A percentile compares a stretch with the other conserved stretches of the same genome.
Conservation (phyloP, 1,140 invertebrate genomes). For the Thalassaphorura encarpata region DNA sequence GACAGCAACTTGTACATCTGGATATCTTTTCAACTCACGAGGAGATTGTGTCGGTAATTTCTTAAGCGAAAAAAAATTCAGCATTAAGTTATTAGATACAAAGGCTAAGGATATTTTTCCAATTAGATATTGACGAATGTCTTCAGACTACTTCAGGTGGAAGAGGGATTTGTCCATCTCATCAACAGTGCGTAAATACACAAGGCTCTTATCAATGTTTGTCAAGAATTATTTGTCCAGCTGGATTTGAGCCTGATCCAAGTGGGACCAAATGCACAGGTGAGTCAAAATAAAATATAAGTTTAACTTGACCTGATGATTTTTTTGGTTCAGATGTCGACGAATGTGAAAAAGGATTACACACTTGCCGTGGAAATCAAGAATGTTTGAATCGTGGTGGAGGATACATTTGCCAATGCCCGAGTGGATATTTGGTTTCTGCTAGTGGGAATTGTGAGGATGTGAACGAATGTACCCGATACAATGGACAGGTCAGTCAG, state of each 20-base stretch:
- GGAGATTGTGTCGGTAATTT: constrained; percentile 44
- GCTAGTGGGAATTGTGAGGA: constrained; percentile 46
- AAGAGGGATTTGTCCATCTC: constrained; percentile 36
- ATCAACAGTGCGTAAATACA: constrained; percentile 45
- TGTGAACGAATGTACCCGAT: constrained; percentile 52
- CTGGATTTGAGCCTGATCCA: constrained; percentile 28
- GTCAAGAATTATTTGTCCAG: constrained; percentile 28
- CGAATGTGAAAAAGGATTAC: constrained; percentile 37
- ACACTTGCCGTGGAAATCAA: constrained; percentile 53
- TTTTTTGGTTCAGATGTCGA: constrained; percentile 36
- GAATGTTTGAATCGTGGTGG: constrained; percentile 62
- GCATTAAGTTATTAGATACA: neutral
- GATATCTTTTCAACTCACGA: constrained; percentile 40
- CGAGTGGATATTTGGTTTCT: constrained; percentile 47
- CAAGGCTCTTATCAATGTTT: constrained; percentile 47
- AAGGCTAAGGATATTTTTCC: constrained; percentile 1
- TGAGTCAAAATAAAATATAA: neutral
- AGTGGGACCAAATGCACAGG: constrained; percentile 20
- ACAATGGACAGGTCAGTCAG: constrained; percentile 34
- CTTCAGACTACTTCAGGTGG: constrained; percentile 7
- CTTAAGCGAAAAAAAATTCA: neutral
- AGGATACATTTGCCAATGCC: constrained; percentile 64
- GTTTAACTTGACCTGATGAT: neutral
- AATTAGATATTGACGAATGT: constrained; percentile 47
- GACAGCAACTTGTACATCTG: constrained; percentile 43